Conservation (phyloP, 2,113 vertebrate genomes). For the Neolamprologus sp. region DNA sequence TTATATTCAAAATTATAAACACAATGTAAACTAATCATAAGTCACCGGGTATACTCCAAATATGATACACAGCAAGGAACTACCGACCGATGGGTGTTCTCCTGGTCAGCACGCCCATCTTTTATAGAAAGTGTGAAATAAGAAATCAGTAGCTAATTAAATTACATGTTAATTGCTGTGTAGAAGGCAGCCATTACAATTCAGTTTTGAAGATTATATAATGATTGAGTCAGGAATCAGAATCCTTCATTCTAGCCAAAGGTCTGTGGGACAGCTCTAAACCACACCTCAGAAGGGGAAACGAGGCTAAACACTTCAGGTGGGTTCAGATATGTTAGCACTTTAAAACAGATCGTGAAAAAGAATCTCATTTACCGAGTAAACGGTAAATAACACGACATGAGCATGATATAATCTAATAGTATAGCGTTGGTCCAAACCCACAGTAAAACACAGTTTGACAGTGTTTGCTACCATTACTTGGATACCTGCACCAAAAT, state of each 20-base stretch:
- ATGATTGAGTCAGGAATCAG: neutral
- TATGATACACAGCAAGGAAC: neutral
- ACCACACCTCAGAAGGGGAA: neutral
- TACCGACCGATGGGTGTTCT: neutral
- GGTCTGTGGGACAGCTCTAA: neutral
- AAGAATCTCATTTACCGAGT: neutral
- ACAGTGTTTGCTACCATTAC: neutral
- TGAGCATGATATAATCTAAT: neutral
- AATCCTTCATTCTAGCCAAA: neutral
- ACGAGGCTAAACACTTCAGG: neutral
- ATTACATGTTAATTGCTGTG: neutral
- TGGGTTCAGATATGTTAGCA: neutral
- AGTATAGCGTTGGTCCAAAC: neutral
- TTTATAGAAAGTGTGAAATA: neutral
- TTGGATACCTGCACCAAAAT: neutral
- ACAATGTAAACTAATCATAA: neutral
- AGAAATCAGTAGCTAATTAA: neutral
- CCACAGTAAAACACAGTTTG: neutral
- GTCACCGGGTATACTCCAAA: neutral
- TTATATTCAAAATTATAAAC: neutral
- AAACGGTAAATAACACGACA: neutral
- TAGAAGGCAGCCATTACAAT: neutral
- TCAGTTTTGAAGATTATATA: neutral
- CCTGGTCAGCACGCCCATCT: neutral
- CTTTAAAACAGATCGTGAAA: neutral